Evolutionary conservation across 2,113 vertebrate species (phyloP).

Genomic region (Esox niger): DNA sequence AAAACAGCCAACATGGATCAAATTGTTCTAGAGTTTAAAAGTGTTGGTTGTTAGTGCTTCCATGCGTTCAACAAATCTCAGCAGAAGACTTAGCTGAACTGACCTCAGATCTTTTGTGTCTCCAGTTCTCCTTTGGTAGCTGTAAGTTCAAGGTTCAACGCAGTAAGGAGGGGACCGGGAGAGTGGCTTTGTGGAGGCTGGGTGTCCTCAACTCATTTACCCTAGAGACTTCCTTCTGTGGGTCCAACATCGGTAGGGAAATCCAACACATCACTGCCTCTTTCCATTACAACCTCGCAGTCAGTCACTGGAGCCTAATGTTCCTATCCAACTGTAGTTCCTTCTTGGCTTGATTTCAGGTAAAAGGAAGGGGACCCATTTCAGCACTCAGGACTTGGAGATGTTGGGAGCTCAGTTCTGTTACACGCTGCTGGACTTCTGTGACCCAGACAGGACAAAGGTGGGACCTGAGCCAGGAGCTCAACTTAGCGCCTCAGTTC

Average conservation of each 20-base stretch:
- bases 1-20: background rate
- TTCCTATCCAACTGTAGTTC: background rate
- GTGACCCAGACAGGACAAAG: slow-evolving; percentile 65
- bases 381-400: slow-evolving; percentile 65
- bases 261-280: background rate
- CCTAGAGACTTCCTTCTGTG: slow-evolving; percentile 75
- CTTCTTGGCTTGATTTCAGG: slow-evolving; percentile 49
- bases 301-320: background rate
- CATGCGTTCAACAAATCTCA: too few relatives aligned
- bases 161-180: slow-evolving; percentile 72
- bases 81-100: too few relatives aligned
- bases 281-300: background rate
- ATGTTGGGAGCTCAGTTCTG: slow-evolving; percentile 73
- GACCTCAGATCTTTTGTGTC: slow-evolving; percentile 2
- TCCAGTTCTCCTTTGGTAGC: slow-evolving; percentile 75
- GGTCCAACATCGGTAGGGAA: slow-evolving; percentile 72
- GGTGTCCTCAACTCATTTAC: slow-evolving; percentile 79
- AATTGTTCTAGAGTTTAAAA: too few relatives aligned
- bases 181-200: slow-evolving; percentile 76
- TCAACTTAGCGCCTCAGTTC: too few relatives aligned
- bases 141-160: slow-evolving; percentile 73
- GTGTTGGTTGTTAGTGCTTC: too few relatives aligned
- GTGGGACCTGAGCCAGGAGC: slow-evolving; percentile 34
- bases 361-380: slow-evolving; percentile 66
- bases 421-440: slow-evolving; percentile 67